phyloP scores from a whole-genome alignment of 2,113 vertebrate species.

The Elgaria multicarinata region DNA sequence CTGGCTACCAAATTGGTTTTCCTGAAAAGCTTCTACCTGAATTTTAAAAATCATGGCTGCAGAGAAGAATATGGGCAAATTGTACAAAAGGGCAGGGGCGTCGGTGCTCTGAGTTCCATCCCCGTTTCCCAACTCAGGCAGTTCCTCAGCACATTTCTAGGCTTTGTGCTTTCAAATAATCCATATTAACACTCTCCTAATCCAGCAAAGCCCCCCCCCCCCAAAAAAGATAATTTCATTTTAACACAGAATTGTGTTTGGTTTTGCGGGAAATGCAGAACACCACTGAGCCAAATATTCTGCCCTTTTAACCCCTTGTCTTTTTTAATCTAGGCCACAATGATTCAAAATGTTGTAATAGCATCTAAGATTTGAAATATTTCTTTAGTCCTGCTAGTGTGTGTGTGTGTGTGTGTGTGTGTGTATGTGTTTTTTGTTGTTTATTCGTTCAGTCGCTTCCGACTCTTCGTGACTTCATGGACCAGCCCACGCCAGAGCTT shows the following conservation, averaged over 20 bases:
- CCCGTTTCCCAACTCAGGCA: background rate
- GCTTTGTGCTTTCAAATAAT: background rate
- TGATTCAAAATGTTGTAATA: background rate
- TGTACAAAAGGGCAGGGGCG: background rate
- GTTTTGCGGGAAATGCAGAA: background rate
- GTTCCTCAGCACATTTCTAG: background rate
- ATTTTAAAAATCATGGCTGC: background rate
- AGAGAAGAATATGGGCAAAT: background rate
- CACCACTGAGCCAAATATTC: background rate
- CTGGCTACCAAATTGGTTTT: background rate
- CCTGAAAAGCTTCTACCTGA: background rate
- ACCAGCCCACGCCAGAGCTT: too few relatives aligned
- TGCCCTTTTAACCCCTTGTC: background rate
- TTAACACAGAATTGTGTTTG: background rate
- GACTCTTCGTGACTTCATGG: too few relatives aligned
- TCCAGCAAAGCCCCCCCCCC: background rate
- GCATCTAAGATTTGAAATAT: background rate
- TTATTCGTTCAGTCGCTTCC: too few relatives aligned
- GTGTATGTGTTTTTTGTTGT: too few relatives aligned
- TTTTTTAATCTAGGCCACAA: background rate
- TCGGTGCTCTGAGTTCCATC: background rate
- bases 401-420: too few relatives aligned
- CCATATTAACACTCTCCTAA: background rate
- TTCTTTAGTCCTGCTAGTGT: background rate
- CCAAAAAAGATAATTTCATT: background rate